Evolutionary conservation across 2,888 invertebrate species (phyloP).

Genomic region (Eupithecia vulgata): DNA sequence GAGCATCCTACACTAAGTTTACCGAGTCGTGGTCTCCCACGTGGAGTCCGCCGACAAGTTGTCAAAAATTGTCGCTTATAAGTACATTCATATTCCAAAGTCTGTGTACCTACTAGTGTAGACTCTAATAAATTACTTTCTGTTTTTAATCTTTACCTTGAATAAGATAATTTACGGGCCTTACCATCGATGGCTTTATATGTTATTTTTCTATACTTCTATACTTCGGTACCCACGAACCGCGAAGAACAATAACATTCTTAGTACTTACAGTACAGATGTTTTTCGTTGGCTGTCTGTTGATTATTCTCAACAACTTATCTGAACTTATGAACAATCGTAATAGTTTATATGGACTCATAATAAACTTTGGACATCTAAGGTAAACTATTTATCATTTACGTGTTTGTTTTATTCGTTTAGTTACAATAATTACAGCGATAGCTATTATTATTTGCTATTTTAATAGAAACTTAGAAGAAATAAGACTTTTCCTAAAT

Average conservation of each 20-base stretch:
- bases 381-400: conserved; percentile 28
- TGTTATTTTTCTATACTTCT: neutral
- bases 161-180: too few relatives aligned
- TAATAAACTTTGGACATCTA: conserved; percentile 22
- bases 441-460: too few relatives aligned
- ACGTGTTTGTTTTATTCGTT: conserved; percentile 22
- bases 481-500: neutral
- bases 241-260: neutral
- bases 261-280: neutral
- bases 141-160: too few relatives aligned
- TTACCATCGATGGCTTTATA: neutral
- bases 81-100: too few relatives aligned
- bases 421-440: neutral
- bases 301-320: neutral
- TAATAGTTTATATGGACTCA: conserved; percentile 18
- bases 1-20: too few relatives aligned
- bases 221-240: too few relatives aligned
- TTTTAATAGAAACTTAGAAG: neutral
- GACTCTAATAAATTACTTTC: too few relatives aligned
- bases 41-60: too few relatives aligned
- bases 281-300: conserved; percentile 1
- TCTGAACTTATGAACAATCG: conserved; percentile 7
- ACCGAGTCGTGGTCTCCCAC: too few relatives aligned
- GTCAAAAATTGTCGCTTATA: too few relatives aligned
- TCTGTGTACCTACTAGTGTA: too few relatives aligned